These are phyloP conservation scores for Microplitis deprimator DNA, from an alignment of 2,888 invertebrate species.

Conservation along the genomic window DNA sequence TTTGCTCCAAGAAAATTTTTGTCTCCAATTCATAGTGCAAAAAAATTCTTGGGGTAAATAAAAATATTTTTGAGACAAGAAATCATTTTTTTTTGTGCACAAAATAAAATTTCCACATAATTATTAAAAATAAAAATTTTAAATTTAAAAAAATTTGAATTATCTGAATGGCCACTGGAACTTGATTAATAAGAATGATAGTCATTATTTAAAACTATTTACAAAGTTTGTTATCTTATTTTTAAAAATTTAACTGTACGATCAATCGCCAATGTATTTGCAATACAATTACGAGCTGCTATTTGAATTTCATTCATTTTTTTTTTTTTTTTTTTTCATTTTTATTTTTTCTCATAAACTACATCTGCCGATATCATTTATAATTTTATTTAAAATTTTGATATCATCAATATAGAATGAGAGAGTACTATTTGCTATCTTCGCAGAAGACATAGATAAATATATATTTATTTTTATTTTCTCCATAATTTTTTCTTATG, in stretches of 20 bases:
- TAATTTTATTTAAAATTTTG: slow-evolving; percentile 60
- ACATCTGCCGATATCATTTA: slow-evolving; percentile 61
- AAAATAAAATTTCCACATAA: too few relatives aligned
- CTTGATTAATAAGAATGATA: slow-evolving; percentile 57
- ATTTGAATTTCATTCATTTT: slow-evolving; percentile 36
- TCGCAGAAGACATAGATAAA: slow-evolving; percentile 73
- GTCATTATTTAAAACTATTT: slow-evolving; percentile 61
- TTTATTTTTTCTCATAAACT: slow-evolving; percentile 56
- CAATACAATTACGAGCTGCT: slow-evolving; percentile 58
- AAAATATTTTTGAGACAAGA: too few relatives aligned
- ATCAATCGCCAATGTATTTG: slow-evolving; percentile 57
- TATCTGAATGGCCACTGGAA: slow-evolving; percentile 55
- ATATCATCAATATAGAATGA: slow-evolving; percentile 71
- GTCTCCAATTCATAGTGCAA: too few relatives aligned
- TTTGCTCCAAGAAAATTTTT: too few relatives aligned
- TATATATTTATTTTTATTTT: slow-evolving; percentile 66
- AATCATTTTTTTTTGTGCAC: too few relatives aligned
- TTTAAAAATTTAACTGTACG: slow-evolving; percentile 60
- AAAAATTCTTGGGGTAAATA: too few relatives aligned
- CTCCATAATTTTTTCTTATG: slow-evolving; percentile 71
- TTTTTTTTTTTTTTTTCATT: slow-evolving; percentile 25
- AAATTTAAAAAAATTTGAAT: slow-evolving; percentile 48
- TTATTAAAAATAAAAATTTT: slow-evolving; percentile 10
- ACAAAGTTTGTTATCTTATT: slow-evolving; percentile 58
- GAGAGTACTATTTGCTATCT: slow-evolving; percentile 73